A percentile compares a stretch with the other conserved stretches of the same genome.
These are phyloP conservation scores for Ormyrus rosae DNA, from an alignment of 2,888 invertebrate species.

Conservation along the genomic window DNA sequence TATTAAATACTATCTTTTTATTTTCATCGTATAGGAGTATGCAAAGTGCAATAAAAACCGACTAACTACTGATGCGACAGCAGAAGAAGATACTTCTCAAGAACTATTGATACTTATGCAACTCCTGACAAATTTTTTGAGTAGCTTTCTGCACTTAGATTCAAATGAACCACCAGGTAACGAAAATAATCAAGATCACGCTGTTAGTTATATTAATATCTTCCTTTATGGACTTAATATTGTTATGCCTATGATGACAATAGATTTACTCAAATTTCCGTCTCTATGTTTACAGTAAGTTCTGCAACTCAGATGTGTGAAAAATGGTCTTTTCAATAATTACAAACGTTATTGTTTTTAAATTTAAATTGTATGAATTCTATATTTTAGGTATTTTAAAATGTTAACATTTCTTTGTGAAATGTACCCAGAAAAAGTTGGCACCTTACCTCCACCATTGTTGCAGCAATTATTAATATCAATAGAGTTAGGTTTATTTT, in stretches of 20 bases:
- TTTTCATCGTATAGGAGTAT: slow-evolving; percentile 78
- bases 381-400: slow-evolving; percentile 75
- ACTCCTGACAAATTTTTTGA: slow-evolving; percentile 80
- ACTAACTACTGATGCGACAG: slow-evolving; percentile 80
- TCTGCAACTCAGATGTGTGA: background rate
- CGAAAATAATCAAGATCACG: slow-evolving; percentile 1
- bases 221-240: slow-evolving; percentile 83
- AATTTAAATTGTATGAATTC: background rate
- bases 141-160: slow-evolving; percentile 64
- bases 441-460: slow-evolving; percentile 76
- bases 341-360: background rate
- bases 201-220: slow-evolving; percentile 78
- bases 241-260: slow-evolving; percentile 85
- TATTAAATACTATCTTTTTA: background rate
- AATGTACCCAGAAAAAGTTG: slow-evolving; percentile 81
- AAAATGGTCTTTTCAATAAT: background rate
- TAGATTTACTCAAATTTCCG: slow-evolving; percentile 84
- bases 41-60: slow-evolving; percentile 82
- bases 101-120: slow-evolving; percentile 90
- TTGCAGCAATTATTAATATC: slow-evolving; percentile 78
- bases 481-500: slow-evolving; percentile 80
- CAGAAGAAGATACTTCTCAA: slow-evolving; percentile 85
- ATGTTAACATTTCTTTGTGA: slow-evolving; percentile 82
- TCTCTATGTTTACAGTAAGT: slow-evolving; percentile 81
- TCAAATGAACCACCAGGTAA: background rate